A percentile compares a stretch with the other conserved stretches of the same genome.
Evolutionary conservation across 2,888 invertebrate species (phyloP).

Genomic region (Aleiodes leptofemur): DNA sequence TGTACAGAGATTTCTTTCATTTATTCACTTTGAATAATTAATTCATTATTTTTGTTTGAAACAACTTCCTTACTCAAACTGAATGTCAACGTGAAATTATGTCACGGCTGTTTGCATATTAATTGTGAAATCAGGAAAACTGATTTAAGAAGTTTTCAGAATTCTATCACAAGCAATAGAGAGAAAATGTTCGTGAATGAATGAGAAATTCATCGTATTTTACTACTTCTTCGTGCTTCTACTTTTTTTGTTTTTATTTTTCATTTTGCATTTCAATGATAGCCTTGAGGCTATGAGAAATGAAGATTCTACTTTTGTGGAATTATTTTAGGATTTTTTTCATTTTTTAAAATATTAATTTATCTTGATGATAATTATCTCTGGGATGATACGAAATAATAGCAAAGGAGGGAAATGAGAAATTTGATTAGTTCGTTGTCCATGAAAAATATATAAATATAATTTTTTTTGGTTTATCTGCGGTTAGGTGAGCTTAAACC

Average conservation of each 20-base stretch:
- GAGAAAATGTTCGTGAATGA: constrained; percentile 7
- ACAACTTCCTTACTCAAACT: constrained; percentile 64
- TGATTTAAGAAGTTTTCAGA: constrained; percentile 28
- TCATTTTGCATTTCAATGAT: constrained; percentile 29
- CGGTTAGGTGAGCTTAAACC: no score
- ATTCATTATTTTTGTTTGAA: constrained; percentile 41
- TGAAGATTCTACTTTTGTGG: constrained; percentile 54
- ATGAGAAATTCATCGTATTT: constrained; percentile 17
- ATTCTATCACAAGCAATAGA: constrained; percentile 25
- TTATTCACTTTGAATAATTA: not conserved
- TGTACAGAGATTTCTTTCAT: not conserved
- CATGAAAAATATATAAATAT: no score
- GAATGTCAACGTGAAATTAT: constrained; percentile 70
- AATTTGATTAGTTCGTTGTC: constrained; percentile 56
- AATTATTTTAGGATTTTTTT: constrained; percentile 39
- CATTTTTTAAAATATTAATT: no score
- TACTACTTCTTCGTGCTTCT: not conserved
- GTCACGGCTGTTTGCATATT: constrained; percentile 74
- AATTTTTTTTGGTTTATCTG: no score
- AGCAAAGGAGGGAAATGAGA: constrained; percentile 50
- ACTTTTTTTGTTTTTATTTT: not conserved
- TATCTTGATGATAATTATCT: constrained; percentile 20
- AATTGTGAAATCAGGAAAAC: constrained; percentile 70
- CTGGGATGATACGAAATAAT: constrained; percentile 15
- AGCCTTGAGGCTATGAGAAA: constrained; percentile 52